Evolutionary conservation across 2,888 invertebrate species (phyloP), one percentile per base, ranked within the genome.

Genomic region (Priocnemis perturbator): DNA sequence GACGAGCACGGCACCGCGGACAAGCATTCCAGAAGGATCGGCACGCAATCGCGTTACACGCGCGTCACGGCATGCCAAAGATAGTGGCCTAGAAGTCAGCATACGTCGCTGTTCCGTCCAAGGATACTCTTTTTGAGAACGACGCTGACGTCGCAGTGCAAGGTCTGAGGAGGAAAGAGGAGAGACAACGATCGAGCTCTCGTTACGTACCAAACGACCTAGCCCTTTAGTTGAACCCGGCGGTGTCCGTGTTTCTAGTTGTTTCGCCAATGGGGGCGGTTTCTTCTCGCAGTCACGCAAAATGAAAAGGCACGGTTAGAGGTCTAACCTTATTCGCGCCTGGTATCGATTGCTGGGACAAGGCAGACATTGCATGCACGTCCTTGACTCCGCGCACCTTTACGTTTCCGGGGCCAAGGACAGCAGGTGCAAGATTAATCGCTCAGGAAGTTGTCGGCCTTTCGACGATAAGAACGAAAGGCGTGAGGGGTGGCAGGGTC

Each of bases 341-440:
- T 45, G 56, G 61, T 70, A 75, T 75, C 78, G 79, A 79, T 80
- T 71, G 37, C 37, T 60, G 19, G 17, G 60, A 56, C 60, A 63
- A 71, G 68, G 14, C 48, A 78, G 66, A 69, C 73, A 71, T 74
- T 78, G 81, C 81, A 81, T 74, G 81, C 64, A 64, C 69, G 79
- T 76, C 82, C 81, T 82, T 81, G 81, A 81, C 79, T 73, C 71
- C 65, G 62, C 44, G 52, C 69, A 76, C 76, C 73, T 74, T 78
- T 77, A 63, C 64, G 67, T 73, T 67, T 67, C 73, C 68, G 71
- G 59, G 79, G 83, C 75, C 83, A 83, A 77, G 83, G 83, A 55
- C 81, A 76, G 55, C 83, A 80, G 81, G 81, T 81, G 75, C 50
- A 62, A 74, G 75, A 82, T 79, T 81, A 82, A 82, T 82, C 74